Base-by-base conservation (phyloP, 2,888 invertebrate species). In the Xylophagus ater region DNA sequence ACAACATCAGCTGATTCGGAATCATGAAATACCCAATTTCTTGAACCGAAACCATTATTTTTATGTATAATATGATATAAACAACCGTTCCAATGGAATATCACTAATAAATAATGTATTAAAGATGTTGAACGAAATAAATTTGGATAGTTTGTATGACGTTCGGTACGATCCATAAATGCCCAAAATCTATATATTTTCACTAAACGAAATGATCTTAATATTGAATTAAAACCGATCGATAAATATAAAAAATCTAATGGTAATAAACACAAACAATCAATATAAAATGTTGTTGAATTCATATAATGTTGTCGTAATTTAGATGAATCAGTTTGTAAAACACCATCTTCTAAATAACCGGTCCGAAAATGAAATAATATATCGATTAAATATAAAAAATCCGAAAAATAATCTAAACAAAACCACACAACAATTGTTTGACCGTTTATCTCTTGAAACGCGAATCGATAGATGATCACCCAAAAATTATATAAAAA, bases 31-130 rank as follows among this genome's bases (percentile, higher is more conserved):
- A 87, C 87, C 88, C 88, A 88, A 68, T 87, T 85, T 69, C 83
- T 83, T 68, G 86, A 86, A 58, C 89, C 89, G 69, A 90, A 90
- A 53, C 88, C 89, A 71, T 88, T 84, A 72, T 89, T 89, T 73
- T 89, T 88, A 74, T 87, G 82, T 65, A 93, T 88, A 66, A 96
- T 84, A 74, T 93, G 89, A 73, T 92, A 94, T 67, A 97, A 76
- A 72, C 96, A 97, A 61, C 94, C 94, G 70, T 97, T 97, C 96
- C 96, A 97, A 75, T 97, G 97, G 72, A 96, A 96, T 69, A 96
- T 89, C 70, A 93, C 93, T 70, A 94, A 74, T 61, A 94, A 78
- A 74, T 93, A 93, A 74, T 94, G 93, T 68, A 89, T 85, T 66
- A 89, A 75, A 67, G 87, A 86, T 56, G 84, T 82, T 56, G 88